Base-by-base conservation (phyloP, 2,113 vertebrate genomes). In the Eonycteris spelaea region DNA sequence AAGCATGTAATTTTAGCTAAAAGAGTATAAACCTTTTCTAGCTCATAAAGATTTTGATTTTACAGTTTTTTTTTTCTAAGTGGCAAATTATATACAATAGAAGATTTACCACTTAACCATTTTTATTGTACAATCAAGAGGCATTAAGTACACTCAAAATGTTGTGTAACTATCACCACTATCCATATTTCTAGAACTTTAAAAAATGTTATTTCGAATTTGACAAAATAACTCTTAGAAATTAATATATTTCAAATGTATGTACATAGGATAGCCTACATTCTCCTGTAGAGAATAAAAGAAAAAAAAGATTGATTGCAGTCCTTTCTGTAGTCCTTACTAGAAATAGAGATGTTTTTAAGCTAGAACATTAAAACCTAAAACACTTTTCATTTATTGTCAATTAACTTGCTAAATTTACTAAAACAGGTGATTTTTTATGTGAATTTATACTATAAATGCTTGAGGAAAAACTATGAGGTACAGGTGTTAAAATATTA, bases 171-270 rank as follows among this genome's bases (percentile, higher is more conserved):
- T 35, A 87, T 77, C 55, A 73, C 43, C 28, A 73, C 55, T 78
- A 59, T 26, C 8, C 18, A 91, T 51, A 51, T 77, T 71, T 92
- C 15, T 18, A 90, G 21, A 85, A 82, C n/a, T 90, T 93, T 14
- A n/a, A 73, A 61, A 86, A 30, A 79, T 55, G 1, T 63, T 91
- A 97, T 88, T 91, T 7, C 75, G 94, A 80, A 95, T 86, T 63
- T 94, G 21, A 71, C 71, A 87, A 87, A 48, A 71, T 35, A 89
- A 85, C 15, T 83, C 19, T 40, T 45, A 84, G 63, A 91, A 90
- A 71, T 40, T 73, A 30, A 91, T 79, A 73, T 26, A 59, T 26
- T 85, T 83, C 40, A 93, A 88, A 94, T 67, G 10, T 88, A 74
- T 91, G 59, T 78, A 77, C 18, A 74, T 2, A 65, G 10, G 33